Conservation (phyloP, 2,888 invertebrate genomes). For the Chrysina gloriosa region DNA sequence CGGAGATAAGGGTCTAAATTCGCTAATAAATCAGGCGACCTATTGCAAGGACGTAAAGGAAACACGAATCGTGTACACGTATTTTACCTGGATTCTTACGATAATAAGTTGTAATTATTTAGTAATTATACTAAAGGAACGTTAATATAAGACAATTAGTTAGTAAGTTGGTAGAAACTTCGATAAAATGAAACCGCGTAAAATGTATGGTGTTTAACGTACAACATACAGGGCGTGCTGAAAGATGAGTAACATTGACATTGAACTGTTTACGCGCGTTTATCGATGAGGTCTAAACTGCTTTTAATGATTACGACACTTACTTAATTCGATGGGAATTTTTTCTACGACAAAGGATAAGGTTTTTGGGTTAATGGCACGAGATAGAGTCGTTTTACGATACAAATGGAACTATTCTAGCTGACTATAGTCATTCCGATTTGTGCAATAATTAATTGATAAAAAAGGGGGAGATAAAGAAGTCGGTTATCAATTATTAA, state of each 20-base stretch:
- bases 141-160: background rate
- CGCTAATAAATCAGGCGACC: background rate
- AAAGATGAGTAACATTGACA: conserved; percentile 15
- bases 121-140: background rate
- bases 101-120: background rate
- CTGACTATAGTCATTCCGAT: too few species aligned
- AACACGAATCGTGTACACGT: background rate
- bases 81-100: background rate
- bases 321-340: background rate
- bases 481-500: too few species aligned
- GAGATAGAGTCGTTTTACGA: background rate
- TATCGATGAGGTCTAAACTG: background rate
- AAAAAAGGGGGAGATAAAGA: too few species aligned
- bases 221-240: too few species aligned
- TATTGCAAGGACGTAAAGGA: background rate
- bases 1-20: background rate
- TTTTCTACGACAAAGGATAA: background rate
- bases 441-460: too few species aligned
- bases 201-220: background rate
- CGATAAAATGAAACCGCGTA: too few species aligned
- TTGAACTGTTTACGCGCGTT: background rate
- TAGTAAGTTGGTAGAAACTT: too few species aligned
- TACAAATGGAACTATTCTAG: background rate
- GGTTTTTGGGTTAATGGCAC: conserved; percentile 5
- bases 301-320: background rate